Base-by-base conservation (phyloP, 2,113 vertebrate species). In the Cariama cristata region DNA sequence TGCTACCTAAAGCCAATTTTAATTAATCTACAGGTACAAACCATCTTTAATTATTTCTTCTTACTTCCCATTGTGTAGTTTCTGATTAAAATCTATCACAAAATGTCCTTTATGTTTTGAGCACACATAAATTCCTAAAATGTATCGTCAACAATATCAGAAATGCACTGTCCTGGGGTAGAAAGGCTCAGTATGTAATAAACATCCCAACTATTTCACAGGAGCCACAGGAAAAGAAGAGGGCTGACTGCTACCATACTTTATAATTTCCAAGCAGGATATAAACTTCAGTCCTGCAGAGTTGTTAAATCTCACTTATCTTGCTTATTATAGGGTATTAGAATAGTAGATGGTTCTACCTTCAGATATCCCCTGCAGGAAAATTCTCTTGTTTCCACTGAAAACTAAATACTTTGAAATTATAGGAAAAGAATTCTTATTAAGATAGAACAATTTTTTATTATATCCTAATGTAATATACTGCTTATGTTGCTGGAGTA, bases 281-380 rank as follows among this genome's bases (percentile, higher is more conserved):
- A 90, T 90, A 96, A 97, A 96, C 56, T 93, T 88, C 58, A 90
- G 69, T 94, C 96, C 94, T 95, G 96, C 85, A 38, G 97, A 96
- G 96, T 81, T 97, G 90, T 92, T 97, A 95, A 97, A 97, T 97
- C 96, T 95, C 77, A 88, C 93, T 95, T 95, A 97, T 96, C 96
- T 96, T 94, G 53, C 42, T 96, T 97, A 96, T 98, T 97, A 97
- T 55, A 96, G 94, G 91, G 91, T 95, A 97, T 97, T 97, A 97
- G 82, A 96, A 94, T 97, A 93, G 89, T 80, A 94, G 76, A 91
- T 92, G 53, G 58, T 60, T 95, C 82, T 97, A 79, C 85, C 68
- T 91, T 89, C 63, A 63, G 75, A 74, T 91, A 81, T 95, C 15
- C 66, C 79, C 96, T 86, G 76, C 87, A 85, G 95, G 79, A 97